Evolutionary conservation across 2,113 vertebrate genomes (phyloP).

Genomic region (Psittacus erithacus): DNA sequence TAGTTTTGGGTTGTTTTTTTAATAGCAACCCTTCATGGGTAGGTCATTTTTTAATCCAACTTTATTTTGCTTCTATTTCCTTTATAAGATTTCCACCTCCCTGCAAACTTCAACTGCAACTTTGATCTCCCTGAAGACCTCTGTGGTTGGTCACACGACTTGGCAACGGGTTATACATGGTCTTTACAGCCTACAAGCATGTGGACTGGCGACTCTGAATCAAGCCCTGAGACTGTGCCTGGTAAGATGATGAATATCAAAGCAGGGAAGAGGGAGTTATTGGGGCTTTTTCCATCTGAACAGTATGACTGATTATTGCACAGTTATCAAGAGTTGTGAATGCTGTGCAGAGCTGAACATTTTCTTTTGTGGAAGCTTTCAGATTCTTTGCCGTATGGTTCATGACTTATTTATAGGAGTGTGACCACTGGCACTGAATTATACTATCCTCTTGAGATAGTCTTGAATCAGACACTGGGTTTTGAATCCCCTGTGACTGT

Average conservation of each 20-base stretch:
- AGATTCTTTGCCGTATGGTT: neutral
- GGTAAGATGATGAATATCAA: constrained; percentile 67
- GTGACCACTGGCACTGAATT: neutral
- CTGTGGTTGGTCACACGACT: constrained; percentile 93
- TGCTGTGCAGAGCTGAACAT: neutral
- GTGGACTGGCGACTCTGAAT: constrained; percentile 78
- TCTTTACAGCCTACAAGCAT: constrained; percentile 80
- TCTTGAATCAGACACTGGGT: neutral
- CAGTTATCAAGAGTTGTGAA: neutral
- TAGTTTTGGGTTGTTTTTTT: constrained; percentile 25
- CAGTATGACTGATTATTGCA: neutral
- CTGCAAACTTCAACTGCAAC: constrained; percentile 89
- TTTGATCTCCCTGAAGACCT: constrained; percentile 86
- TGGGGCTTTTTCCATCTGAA: neutral
- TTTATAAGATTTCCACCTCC: constrained; percentile 73
- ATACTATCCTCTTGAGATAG: constrained; percentile 10
- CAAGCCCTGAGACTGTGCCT: constrained; percentile 66
- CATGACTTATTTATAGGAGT: constrained; percentile 27
- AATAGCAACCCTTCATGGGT: neutral
- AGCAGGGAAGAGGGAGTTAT: neutral
- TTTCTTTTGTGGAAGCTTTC: constrained; percentile 27
- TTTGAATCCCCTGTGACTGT: neutral
- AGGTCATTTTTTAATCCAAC: constrained; percentile 39
- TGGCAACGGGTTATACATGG: constrained; percentile 85
- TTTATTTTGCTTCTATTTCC: constrained; percentile 61